Evolutionary conservation across 2,797 vertebrate species (phyloP).

Genomic region (Serranus cabrilla): DNA sequence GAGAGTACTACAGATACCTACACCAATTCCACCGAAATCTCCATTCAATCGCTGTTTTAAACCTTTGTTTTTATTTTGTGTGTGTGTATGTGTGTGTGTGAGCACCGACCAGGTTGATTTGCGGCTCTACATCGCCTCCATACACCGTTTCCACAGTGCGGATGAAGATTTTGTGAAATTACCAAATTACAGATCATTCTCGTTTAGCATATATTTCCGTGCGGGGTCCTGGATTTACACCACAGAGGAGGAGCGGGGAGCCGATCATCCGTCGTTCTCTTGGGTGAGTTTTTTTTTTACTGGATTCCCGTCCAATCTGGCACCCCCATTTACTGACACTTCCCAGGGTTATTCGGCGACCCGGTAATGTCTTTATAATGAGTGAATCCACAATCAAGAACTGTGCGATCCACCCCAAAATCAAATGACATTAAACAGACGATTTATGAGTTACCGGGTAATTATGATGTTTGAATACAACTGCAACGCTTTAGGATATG

Average conservation of each 20-base stretch:
- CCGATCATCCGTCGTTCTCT: slow-evolving; percentile 79
- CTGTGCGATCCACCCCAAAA: background rate
- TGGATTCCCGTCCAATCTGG: slow-evolving; percentile 43
- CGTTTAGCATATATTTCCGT: background rate
- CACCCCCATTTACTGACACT: slow-evolving; percentile 42
- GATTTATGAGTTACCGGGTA: slow-evolving; percentile 1
- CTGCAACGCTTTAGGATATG: slow-evolving; percentile 29
- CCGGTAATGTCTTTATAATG: slow-evolving; percentile 26
- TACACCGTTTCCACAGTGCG: slow-evolving; percentile 42
- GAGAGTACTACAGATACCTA: slow-evolving; percentile 66
- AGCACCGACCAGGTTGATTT: slow-evolving; percentile 42
- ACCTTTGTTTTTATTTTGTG: slow-evolving; percentile 26
- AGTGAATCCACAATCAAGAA: slow-evolving; percentile 15
- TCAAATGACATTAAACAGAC: no score
- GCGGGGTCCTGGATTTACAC: slow-evolving; percentile 84
- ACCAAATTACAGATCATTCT: slow-evolving; percentile 10
- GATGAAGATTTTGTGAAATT: slow-evolving; percentile 69
- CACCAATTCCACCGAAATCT: slow-evolving; percentile 42
- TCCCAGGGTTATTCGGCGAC: slow-evolving; percentile 19
- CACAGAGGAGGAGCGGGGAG: slow-evolving; percentile 79
- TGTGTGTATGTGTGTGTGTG: slow-evolving; percentile 20
- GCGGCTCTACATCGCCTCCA: slow-evolving; percentile 56
- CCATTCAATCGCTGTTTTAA: background rate
- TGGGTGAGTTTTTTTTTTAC: slow-evolving; percentile 77
- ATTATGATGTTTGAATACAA: slow-evolving; percentile 15